These are phyloP conservation scores for Cygnus olor DNA, from an alignment of 2,797 vertebrate species.

Conservation along the genomic window DNA sequence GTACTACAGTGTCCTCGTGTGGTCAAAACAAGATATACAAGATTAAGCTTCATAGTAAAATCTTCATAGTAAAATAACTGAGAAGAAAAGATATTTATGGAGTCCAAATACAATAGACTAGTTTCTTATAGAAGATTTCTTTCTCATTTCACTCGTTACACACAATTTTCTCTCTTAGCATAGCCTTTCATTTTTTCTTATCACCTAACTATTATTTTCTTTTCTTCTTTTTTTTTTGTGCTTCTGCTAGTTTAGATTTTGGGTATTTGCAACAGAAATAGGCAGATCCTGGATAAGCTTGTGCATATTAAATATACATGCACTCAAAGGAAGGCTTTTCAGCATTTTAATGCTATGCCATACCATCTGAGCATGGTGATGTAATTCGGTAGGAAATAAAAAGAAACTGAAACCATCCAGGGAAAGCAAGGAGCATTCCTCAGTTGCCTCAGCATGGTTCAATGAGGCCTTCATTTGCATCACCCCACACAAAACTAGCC, in stretches of 20 bases:
- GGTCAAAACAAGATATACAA: neutral
- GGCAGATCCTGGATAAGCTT: neutral
- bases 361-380: neutral
- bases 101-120: neutral
- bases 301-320: neutral
- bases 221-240: neutral
- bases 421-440: neutral
- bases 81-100: neutral
- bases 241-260: neutral
- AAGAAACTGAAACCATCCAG: neutral
- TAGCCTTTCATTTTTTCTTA: neutral
- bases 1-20: conserved; percentile 53
- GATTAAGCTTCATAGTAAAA: neutral
- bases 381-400: neutral
- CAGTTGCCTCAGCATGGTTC: neutral
- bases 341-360: neutral
- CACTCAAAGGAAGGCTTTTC: neutral
- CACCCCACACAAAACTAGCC: neutral
- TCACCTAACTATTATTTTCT: neutral
- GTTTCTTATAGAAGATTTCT: neutral
- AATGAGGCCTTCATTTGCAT: neutral
- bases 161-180: neutral
- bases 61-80: neutral
- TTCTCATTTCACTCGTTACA: neutral
- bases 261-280: neutral